A percentile compares a stretch with the other conserved stretches of the same genome.
Conservation (phyloP, 2,113 vertebrate species). For the Trogon melanurus region DNA sequence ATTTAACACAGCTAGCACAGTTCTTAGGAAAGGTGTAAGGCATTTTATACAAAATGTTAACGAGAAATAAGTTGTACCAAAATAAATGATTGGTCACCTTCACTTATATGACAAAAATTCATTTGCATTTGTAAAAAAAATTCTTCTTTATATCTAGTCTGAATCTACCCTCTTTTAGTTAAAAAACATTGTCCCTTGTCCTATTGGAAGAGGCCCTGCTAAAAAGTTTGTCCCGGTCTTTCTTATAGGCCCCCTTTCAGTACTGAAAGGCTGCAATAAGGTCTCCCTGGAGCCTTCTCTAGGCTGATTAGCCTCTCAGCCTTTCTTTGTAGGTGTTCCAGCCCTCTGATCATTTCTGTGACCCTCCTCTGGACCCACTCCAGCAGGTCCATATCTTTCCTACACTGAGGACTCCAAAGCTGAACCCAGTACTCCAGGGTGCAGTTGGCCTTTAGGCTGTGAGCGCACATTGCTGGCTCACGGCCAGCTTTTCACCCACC, state of each 20-base stretch:
- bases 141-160: neutral
- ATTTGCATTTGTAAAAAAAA: neutral
- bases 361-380: neutral
- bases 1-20: no score
- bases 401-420: neutral
- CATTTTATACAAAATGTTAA: no score
- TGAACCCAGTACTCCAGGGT: neutral
- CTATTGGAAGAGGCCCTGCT: rapidly evolving
- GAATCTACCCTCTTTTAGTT: neutral
- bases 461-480: neutral
- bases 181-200: neutral
- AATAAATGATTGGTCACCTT: no score
- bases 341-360: neutral
- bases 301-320: neutral
- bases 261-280: rapidly evolving
- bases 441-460: neutral
- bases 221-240: neutral
- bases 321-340: neutral
- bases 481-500: neutral
- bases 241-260: neutral
- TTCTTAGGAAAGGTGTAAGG: no score
- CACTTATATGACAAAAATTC: no score
- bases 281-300: neutral
- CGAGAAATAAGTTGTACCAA: no score
- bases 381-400: neutral